These are phyloP conservation scores for Donacobius atricapilla DNA, from an alignment of 2,113 vertebrate species.

Conservation along the genomic window DNA sequence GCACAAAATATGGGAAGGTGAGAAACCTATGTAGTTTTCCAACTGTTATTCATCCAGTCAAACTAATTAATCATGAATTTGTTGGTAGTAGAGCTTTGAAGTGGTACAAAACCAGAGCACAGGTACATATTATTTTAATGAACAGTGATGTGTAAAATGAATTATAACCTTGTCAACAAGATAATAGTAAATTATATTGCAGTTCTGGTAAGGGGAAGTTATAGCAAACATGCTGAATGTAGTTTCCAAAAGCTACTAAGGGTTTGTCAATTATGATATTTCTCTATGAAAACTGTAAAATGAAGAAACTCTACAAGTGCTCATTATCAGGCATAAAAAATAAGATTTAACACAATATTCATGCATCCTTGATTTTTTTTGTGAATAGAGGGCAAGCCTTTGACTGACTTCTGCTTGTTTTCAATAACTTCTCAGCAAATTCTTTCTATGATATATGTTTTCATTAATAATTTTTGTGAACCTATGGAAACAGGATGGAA, in stretches of 20 bases:
- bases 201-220: conserved; percentile 13
- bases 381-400: neutral
- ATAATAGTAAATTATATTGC: conserved; percentile 62
- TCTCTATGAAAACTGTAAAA: conserved; percentile 4
- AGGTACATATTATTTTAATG: conserved; percentile 68
- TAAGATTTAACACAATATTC: neutral
- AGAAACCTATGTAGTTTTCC: conserved; percentile 9
- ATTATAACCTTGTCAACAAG: conserved; percentile 69
- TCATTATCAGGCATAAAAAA: neutral
- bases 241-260: conserved; percentile 17
- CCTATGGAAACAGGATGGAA: neutral
- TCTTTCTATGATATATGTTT: neutral
- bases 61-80: conserved; percentile 64
- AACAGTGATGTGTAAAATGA: conserved; percentile 68
- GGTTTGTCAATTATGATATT: neutral
- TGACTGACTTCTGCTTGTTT: neutral
- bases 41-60: conserved; percentile 13
- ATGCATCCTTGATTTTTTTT: neutral
- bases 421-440: neutral
- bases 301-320: neutral
- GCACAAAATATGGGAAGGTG: neutral
- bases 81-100: conserved; percentile 57
- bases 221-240: neutral
- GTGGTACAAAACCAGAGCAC: conserved; percentile 29
- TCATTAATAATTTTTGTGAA: neutral